These are phyloP conservation scores for Mythimna lalbum DNA, from an alignment of 2,888 invertebrate genomes.

Conservation along the genomic window DNA sequence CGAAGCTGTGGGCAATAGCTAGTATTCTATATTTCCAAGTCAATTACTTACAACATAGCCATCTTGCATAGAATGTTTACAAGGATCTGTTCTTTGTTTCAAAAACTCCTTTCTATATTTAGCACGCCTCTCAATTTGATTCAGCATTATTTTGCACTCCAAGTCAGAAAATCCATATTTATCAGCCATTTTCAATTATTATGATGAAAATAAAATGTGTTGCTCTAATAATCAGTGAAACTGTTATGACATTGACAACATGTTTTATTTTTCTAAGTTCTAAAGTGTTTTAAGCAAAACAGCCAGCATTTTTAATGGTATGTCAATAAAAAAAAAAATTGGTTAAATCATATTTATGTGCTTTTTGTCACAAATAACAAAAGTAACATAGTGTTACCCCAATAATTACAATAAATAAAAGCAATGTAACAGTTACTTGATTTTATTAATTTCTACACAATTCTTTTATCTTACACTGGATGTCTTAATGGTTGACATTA, in stretches of 20 bases:
- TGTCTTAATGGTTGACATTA: too few species aligned
- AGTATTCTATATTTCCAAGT: neutral
- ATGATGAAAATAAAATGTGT: neutral
- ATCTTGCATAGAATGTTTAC: constrained; percentile 91
- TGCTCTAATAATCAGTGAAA: constrained; percentile 1
- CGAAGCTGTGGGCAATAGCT: too few species aligned
- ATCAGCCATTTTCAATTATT: constrained; percentile 65
- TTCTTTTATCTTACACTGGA: constrained; percentile 39
- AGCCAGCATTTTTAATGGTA: constrained; percentile 22
- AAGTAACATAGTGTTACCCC: neutral
- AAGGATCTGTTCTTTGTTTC: constrained; percentile 93
- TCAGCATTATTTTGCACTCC: constrained; percentile 88
- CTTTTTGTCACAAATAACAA: constrained; percentile 10
- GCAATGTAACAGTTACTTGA: constrained; percentile 44
- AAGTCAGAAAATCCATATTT: constrained; percentile 87
- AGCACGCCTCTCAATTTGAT: constrained; percentile 91
- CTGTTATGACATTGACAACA: constrained; percentile 22
- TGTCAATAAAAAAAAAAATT: constrained; percentile 7
- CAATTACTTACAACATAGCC: constrained; percentile 93
- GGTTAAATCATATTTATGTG: constrained; percentile 16
- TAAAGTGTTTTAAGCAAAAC: neutral
- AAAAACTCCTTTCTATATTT: constrained; percentile 92
- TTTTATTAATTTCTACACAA: constrained; percentile 62
- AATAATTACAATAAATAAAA: constrained; percentile 27
- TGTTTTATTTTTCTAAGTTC: neutral